phyloP scores from a whole-genome alignment of 2,888 invertebrate genomes.

The Tetheella fluctuosa region DNA sequence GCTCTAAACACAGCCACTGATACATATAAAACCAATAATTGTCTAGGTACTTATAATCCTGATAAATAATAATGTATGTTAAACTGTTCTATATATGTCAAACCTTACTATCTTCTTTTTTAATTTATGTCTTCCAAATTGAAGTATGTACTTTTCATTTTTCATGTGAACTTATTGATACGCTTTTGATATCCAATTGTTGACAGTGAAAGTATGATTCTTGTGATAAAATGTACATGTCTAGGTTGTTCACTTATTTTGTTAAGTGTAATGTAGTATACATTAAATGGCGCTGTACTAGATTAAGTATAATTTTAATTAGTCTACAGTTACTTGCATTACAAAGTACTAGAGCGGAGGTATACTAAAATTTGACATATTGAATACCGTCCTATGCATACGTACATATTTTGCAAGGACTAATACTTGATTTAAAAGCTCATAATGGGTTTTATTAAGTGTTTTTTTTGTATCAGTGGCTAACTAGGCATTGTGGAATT shows the following conservation, averaged over 20 bases:
- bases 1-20: background rate
- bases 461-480: background rate
- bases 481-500: background rate
- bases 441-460: background rate
- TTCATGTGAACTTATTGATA: background rate
- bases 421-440: background rate
- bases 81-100: background rate
- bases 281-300: background rate
- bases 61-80: background rate
- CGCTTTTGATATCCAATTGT: too few relatives aligned
- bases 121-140: background rate
- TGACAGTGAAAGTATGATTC: too few relatives aligned
- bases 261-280: conserved; percentile 3
- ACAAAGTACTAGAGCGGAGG: too few relatives aligned
- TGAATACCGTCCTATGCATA: too few relatives aligned
- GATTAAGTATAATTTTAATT: background rate
- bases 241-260: background rate
- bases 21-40: background rate
- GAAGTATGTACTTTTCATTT: background rate
- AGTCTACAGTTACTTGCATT: too few relatives aligned
- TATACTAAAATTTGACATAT: too few relatives aligned
- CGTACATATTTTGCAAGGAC: background rate
- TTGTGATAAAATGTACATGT: background rate
- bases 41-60: background rate
- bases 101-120: background rate